Evolutionary conservation across 2,113 vertebrate species (phyloP), one percentile per base, ranked within the genome.

Genomic region (Abramis brama): DNA sequence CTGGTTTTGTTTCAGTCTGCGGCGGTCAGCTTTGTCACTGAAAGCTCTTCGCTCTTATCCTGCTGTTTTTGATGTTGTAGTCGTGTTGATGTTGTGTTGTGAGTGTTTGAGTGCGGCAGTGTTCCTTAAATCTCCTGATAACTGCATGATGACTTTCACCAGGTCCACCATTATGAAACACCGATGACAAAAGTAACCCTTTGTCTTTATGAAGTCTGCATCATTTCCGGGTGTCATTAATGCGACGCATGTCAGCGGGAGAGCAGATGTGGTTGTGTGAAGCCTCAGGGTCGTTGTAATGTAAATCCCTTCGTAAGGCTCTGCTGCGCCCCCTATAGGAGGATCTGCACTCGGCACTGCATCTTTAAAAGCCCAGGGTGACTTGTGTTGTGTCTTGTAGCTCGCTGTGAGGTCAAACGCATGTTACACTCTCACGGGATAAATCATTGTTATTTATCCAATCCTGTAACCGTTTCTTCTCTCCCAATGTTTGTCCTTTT

Each of bases 261-360:
- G 94, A 93, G 93, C 93, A 90, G 89, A 90, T 91, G 91, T 92
- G 92, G 93, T 91, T 92, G 88, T 92, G 92, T 92, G 91, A 87
- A 93, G 92, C 83, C 83, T 85, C 85, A 11, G 62, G 80, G 80
- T 83, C 87, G 90, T 89, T 82, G 89, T 64, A 78, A 55, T 82
- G 89, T 73, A 78, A 55, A n/a, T 70, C 80, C 89, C 68, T 12
- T 79, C 89, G 86, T 90, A 85, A 25, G n/a, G n/a, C 78, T 64
- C 59, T 45, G 36, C 7, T 64, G 30, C 13, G 62, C 62, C 79
- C 79, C 60, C 79, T 81, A 62, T n/a, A 68, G 79, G 79, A 21
- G 60, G 60, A 66, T 60, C 55, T 59, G 19, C 13, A 25, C 78
- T 45, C 43, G 17, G 17, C 23, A 33, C 8, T 21, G 10, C n/a